Base-by-base conservation (phyloP, 2,888 invertebrate species). In the Diarsia dahlii region DNA sequence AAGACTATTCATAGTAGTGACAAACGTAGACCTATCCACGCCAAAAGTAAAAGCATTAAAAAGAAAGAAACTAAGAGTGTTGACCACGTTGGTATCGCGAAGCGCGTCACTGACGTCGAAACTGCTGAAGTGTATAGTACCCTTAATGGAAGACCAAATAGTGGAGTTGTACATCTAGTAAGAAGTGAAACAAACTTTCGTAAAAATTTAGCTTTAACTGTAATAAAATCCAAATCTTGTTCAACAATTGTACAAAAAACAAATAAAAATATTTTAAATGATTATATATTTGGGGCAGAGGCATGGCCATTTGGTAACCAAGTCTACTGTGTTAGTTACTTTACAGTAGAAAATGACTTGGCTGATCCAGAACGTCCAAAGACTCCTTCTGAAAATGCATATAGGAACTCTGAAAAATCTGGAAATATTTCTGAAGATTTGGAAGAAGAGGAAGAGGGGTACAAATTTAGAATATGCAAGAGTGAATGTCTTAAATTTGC, bases 241-340 rank as follows among this genome's bases (percentile, higher is more conserved):
- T 89, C 92, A 68, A 86, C 88, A 8, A 79, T 94, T 39, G 74
- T 85, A 54, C 85, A 78, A 64, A 83, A 78, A 64, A 83, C 89
- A 20, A 85, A 88, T 69, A 80, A 89, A 28, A 93, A 93, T 79
- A 86, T 93, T 34, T 90, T 93, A 67, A 89, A 45, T n/a, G 23
- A 92, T 81, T 95, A 95, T 60, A 93, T 95, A 78, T 95, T 94
- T 87, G 92, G 91, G 13, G 90, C 60, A 18, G 34, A 34, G 60
- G 82, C 78, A 39, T 89, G 87, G 18, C 84, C 88, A 18, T 91
- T 89, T 74, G 89, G 90, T 6, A 93, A 93, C 73, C 87, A 90
- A 84, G 90, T 94, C 20, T 95, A 94, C 81, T 94, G 89, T 81
- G 95, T 96, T 1, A 91, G 91, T 54, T 96, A 95, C 88, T 94